These are phyloP conservation scores for Pseudochirops corinnae DNA, from an alignment of 2,797 vertebrate species.

Conservation along the genomic window DNA sequence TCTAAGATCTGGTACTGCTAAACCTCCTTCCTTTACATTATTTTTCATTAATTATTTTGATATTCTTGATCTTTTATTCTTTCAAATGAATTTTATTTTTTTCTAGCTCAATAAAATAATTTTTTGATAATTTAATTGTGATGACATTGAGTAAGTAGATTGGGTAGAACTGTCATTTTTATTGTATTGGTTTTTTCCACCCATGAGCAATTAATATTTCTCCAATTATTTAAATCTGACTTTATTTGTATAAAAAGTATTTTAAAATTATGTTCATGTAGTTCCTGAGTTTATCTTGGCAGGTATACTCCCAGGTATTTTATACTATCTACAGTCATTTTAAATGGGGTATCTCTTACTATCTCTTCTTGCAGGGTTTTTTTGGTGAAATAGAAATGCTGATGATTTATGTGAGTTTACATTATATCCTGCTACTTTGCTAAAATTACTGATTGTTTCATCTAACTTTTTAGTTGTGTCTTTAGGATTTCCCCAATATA, in stretches of 20 bases:
- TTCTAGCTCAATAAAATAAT: neutral
- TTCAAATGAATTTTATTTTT: neutral
- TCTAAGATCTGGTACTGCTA: neutral
- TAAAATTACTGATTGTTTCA: neutral
- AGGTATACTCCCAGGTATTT: neutral
- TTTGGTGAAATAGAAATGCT: neutral
- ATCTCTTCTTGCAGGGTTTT: neutral
- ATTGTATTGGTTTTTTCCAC: neutral
- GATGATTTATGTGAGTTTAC: neutral
- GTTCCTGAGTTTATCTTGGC: neutral
- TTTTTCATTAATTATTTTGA: neutral
- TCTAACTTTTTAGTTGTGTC: neutral
- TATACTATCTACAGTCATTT: neutral
- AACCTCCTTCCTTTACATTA: neutral
- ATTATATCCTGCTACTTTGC: too few relatives aligned
- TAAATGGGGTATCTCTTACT: neutral
- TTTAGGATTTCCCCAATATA: neutral
- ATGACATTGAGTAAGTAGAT: neutral
- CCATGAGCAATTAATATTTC: neutral
- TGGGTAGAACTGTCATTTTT: neutral
- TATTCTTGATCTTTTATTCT: neutral
- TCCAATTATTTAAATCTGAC: neutral
- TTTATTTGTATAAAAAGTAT: neutral
- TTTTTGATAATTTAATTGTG: neutral
- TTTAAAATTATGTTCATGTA: neutral